Evolutionary conservation across 2,113 vertebrate species (phyloP).

Genomic region (Oncorhynchus mykiss): DNA sequence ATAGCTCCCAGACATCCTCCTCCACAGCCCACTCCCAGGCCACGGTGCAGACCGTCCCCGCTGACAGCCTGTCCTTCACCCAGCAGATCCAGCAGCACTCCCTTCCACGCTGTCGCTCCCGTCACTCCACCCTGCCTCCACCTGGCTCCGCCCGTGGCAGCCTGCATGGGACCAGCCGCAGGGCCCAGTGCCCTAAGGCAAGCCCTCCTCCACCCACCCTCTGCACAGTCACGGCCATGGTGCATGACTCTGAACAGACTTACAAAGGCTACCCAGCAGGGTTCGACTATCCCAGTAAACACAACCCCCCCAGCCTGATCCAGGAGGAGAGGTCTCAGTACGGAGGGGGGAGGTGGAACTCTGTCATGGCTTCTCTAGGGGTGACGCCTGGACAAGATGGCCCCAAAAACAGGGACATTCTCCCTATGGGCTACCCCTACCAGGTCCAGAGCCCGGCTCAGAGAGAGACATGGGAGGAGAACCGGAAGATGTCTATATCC

Average conservation of each 20-base stretch:
- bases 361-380: constrained; percentile 72
- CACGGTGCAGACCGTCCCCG: constrained; percentile 74
- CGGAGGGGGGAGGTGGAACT: constrained; percentile 65
- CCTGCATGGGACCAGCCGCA: constrained; percentile 58
- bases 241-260: constrained; percentile 54
- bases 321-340: constrained; percentile 48
- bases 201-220: constrained; percentile 39
- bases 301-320: constrained; percentile 52
- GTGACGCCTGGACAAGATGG: constrained; percentile 69
- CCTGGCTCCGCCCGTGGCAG: constrained; percentile 57
- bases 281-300: constrained; percentile 60
- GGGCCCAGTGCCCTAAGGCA: constrained; percentile 41
- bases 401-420: constrained; percentile 59
- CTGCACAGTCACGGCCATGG: constrained; percentile 50
- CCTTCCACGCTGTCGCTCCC: constrained; percentile 73
- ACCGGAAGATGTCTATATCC: constrained; percentile 46
- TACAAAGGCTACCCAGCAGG: constrained; percentile 43
- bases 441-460: constrained; percentile 57
- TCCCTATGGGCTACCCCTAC: constrained; percentile 65
- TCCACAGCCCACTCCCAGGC: constrained; percentile 75
- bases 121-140: constrained; percentile 67
- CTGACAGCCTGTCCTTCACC: constrained; percentile 77
- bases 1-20: constrained; percentile 71
- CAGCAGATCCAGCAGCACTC: constrained; percentile 81
- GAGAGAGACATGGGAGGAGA: constrained; percentile 53